Evolutionary conservation across 2,797 vertebrate species (phyloP).

Genomic region (Catharus ustulatus): DNA sequence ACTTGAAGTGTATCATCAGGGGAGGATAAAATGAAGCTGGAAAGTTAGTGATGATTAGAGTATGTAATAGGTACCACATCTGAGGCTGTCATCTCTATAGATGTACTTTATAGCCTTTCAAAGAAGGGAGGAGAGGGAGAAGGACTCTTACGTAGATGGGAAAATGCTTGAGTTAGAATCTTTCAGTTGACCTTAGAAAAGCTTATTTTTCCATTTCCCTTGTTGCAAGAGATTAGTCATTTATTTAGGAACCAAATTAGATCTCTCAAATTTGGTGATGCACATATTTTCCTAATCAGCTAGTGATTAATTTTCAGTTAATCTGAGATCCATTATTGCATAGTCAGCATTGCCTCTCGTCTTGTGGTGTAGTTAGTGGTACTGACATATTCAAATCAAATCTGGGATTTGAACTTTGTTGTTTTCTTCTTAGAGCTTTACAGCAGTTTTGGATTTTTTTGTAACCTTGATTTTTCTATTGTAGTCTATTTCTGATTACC

Average conservation of each 20-base stretch:
- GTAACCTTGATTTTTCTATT: not conserved
- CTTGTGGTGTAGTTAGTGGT: not conserved
- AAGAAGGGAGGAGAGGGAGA: not conserved
- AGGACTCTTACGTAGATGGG: not conserved
- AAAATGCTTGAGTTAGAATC: not conserved
- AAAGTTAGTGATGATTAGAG: not conserved
- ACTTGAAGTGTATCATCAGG: not conserved
- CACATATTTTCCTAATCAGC: constrained; percentile 5
- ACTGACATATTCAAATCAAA: not conserved
- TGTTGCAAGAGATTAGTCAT: not conserved
- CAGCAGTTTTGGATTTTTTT: not conserved
- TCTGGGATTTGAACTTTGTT: not conserved
- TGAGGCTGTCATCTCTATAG: not conserved
- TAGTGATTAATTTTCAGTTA: constrained; percentile 34
- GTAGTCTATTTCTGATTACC: not conserved
- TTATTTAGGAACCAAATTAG: constrained; percentile 40
- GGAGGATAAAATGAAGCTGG: not conserved
- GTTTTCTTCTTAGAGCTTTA: not conserved
- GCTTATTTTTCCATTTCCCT: not conserved
- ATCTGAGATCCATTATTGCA: not conserved
- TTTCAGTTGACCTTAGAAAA: constrained; percentile 6
- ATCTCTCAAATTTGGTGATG: not conserved
- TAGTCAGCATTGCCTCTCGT: not conserved
- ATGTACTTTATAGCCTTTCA: not conserved
- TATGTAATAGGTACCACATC: not conserved